Conservation (phyloP, 2,113 vertebrate genomes). For the Daboia siamensis region DNA sequence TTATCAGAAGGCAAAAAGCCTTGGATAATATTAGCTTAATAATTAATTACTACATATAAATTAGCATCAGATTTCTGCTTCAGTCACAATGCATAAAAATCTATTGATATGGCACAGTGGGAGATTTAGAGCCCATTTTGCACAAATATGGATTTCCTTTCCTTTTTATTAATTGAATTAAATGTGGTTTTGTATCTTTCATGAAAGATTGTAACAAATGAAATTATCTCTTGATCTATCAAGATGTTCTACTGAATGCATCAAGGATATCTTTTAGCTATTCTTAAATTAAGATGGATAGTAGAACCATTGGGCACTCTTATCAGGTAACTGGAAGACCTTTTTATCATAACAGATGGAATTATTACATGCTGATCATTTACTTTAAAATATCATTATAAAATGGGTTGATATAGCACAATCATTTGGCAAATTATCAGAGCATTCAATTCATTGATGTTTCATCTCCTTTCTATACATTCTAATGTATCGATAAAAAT, state of each 20-base stretch:
- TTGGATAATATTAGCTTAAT: not conserved
- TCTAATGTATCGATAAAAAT: not conserved
- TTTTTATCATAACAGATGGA: not conserved
- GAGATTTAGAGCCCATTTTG: not conserved
- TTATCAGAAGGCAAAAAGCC: not conserved
- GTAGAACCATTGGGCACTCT: not conserved
- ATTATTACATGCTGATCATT: not conserved
- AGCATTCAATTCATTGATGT: not conserved
- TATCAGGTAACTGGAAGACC: not conserved
- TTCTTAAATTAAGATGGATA: not conserved
- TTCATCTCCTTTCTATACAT: not conserved
- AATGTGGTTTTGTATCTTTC: not conserved
- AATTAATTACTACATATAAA: not conserved
- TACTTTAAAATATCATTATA: not conserved
- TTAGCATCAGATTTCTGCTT: not conserved
- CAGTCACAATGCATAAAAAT: not conserved
- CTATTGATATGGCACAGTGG: not conserved
- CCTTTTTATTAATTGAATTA: not conserved
- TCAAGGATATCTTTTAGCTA: not conserved
- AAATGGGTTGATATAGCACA: not conserved
- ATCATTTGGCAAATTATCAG: not conserved
- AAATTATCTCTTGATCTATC: not conserved
- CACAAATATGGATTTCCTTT: not conserved
- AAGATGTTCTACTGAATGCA: not conserved
- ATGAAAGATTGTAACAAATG: not conserved